These are phyloP conservation scores for Heteropelma amictum DNA, from an alignment of 2,888 invertebrate species.

Conservation along the genomic window DNA sequence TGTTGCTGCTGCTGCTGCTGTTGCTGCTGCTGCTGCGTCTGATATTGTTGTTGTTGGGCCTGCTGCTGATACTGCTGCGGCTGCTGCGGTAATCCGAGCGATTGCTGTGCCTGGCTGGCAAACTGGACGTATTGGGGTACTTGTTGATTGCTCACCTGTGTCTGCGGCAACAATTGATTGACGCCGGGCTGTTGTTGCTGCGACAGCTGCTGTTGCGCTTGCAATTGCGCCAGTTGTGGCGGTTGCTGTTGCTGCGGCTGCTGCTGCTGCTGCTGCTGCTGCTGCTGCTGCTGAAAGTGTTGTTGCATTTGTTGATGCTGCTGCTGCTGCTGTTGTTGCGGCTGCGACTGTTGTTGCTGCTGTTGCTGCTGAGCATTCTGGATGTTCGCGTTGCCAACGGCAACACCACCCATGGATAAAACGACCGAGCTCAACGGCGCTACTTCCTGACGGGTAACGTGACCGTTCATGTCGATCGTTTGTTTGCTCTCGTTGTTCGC, in stretches of 20 bases:
- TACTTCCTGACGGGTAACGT: conserved; percentile 67
- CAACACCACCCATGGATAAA: conserved; percentile 68
- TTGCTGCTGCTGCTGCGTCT: conserved; percentile 75
- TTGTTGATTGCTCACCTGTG: conserved; percentile 76
- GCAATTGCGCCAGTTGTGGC: conserved; percentile 76
- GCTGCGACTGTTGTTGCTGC: conserved; percentile 79
- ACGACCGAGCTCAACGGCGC: conserved; percentile 66
- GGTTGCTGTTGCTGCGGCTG: conserved; percentile 78
- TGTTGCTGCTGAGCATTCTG: conserved; percentile 80
- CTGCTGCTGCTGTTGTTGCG: conserved; percentile 79
- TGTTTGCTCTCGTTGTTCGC: conserved; percentile 66
- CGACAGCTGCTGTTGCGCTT: conserved; percentile 77
- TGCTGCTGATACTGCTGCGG: no score
- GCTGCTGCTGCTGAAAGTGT: conserved; percentile 66
- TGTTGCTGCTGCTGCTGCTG: conserved; percentile 61
- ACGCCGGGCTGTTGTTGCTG: conserved; percentile 76
- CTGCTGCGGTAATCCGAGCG: no score
- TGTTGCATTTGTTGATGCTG: conserved; percentile 77
- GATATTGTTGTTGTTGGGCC: conserved; percentile 71
- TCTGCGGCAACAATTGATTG: conserved; percentile 79
- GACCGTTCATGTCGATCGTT: conserved; percentile 71
- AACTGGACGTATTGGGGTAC: conserved; percentile 69
- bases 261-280: conserved; percentile 75
- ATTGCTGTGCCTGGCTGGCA: conserved; percentile 62
- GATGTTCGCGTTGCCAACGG: conserved; percentile 72